A percentile compares a stretch with the other conserved stretches of the same genome.
phyloP scores from a whole-genome alignment of 2,113 vertebrate genomes.

The Clarias macrocephalus region DNA sequence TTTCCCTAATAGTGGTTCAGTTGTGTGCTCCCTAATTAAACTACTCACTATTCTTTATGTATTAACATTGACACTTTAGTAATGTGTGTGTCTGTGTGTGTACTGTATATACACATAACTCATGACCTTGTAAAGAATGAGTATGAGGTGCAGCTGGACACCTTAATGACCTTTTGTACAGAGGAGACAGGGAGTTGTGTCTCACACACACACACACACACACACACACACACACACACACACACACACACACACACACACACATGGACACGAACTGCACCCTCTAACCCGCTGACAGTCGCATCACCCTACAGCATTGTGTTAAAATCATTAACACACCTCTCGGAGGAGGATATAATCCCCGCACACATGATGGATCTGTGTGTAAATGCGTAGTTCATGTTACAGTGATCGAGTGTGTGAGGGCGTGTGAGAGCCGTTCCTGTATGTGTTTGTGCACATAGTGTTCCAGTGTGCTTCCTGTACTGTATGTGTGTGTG shows the following conservation, averaged over 20 bases:
- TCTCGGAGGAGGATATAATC: background rate
- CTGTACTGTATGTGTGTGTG: slow-evolving; percentile 17
- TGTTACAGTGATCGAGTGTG: slow-evolving; percentile 23
- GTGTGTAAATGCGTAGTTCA: slow-evolving; percentile 13
- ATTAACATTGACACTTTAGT: slow-evolving; percentile 37
- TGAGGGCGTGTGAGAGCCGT: slow-evolving; percentile 21
- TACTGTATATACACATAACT: slow-evolving; percentile 28
- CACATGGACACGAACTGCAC: background rate
- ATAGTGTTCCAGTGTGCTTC: slow-evolving; percentile 35
- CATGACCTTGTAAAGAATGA: slow-evolving; percentile 55
- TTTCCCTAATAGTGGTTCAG: slow-evolving; percentile 2
- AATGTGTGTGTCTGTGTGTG: slow-evolving; percentile 41
- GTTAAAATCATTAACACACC: slow-evolving; percentile 52
- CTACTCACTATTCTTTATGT: slow-evolving; percentile 19
- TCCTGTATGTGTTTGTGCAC: slow-evolving; percentile 23
- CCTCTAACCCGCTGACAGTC: background rate
- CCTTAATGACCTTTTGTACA: slow-evolving; percentile 63
- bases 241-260: slow-evolving; percentile 17
- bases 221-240: slow-evolving; percentile 17
- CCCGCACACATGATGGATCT: slow-evolving; percentile 17
- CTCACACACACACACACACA: slow-evolving; percentile 37
- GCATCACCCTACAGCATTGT: slow-evolving; percentile 27
- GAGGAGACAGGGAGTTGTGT: slow-evolving; percentile 17
- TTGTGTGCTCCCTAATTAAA: slow-evolving; percentile 30
- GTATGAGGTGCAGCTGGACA: slow-evolving; percentile 53